Evolutionary conservation across 2,888 invertebrate species (phyloP), one percentile per base, ranked within the genome.

Genomic region (Homarus gammarus): DNA sequence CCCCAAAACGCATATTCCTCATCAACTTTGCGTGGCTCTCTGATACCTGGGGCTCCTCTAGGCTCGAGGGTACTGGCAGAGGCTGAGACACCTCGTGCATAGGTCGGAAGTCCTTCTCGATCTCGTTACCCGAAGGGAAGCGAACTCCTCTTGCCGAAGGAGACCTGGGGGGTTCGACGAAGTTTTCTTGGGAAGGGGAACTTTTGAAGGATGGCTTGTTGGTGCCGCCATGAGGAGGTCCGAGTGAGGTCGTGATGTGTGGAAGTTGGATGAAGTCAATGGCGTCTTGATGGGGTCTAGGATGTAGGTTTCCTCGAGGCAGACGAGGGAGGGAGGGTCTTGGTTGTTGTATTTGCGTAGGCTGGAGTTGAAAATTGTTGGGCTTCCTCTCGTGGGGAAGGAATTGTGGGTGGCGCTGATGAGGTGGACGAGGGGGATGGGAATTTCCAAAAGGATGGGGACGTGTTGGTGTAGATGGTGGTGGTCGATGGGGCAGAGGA

Each of bases 11-110:
- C 78, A 91, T 56, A 51, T 85, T 88, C 82, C 85, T 84, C 36
- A 91, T 75, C 78, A 91, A 40, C 40, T 78, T 84, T 2, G 84
- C 88, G 51, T 90, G 90, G 56, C 91, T 91, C 40, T 91, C 91
- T 2, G 91, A 87, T 2, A 91, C 36, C 40, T 81, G 73, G 36
- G 38, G 44, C 12, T 78, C 68, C 38, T 27, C 51, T 0, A 38
- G 38, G 31, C 40, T 70, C 10, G 78, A 75, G 0, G 49, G 75
- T 12, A 73, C 82, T 0, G 91, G 91, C 5, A 91, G 81, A 3
- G 91, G 91, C 64, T 91, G 91, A 1, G 91, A 91, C 8, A 84
- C 22, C 5, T 38, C 82, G 38, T 73, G 22, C n/a, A 36, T 33
- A 0, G 83, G 49, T 1, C 27, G 6, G 83, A 83, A 83, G 70